Percentiles rank a stretch among this genome's conserved stretches.
Conservation (phyloP, 2,888 invertebrate genomes). For the Julus scandinavius region DNA sequence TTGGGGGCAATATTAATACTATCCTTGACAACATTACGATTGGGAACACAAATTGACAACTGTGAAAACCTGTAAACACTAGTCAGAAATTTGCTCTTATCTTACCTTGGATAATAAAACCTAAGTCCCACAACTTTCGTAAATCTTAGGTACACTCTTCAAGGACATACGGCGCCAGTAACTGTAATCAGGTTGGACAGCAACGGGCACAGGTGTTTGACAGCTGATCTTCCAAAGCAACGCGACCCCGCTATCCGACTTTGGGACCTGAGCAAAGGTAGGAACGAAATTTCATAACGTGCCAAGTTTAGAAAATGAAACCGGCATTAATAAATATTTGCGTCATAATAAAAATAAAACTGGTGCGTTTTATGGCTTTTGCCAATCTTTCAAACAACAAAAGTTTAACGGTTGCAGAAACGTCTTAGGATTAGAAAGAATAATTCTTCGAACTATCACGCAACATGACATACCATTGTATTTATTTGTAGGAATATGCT, state of each 20-base stretch:
- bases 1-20: neutral
- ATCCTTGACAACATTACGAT: neutral
- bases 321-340: neutral
- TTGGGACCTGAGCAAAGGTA: slow-evolving; percentile 84
- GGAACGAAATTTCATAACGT: neutral
- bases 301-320: neutral
- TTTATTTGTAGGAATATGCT: slow-evolving; percentile 65
- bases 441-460: neutral
- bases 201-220: slow-evolving; percentile 78
- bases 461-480: neutral
- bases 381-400: no score
- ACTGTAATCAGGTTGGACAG: slow-evolving; percentile 79
- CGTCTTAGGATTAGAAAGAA: neutral
- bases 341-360: no score
- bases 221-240: slow-evolving; percentile 75
- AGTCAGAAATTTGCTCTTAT: no score
- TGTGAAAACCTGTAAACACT: no score
- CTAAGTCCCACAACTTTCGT: neutral
- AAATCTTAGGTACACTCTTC: slow-evolving; percentile 71
- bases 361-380: no score
- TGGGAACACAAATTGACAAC: no score
- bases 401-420: neutral
- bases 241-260: slow-evolving; percentile 80
- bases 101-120: neutral
- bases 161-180: slow-evolving; percentile 82